Conservation (phyloP, 1,140 invertebrate species). For the Bombus sylvicola region DNA sequence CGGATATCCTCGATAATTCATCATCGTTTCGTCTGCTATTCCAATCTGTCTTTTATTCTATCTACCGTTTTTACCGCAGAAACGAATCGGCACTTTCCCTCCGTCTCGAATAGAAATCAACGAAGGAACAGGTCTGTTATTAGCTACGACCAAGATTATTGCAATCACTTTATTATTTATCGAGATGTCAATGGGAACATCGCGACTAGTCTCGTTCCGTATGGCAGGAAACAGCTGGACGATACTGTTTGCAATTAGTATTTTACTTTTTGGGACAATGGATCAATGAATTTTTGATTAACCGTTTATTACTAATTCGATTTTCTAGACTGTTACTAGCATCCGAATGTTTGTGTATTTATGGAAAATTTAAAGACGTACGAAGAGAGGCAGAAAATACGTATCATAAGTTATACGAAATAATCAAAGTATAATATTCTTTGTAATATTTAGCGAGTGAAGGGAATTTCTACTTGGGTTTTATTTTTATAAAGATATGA, state of each 20-base stretch:
- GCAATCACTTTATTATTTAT: constrained; percentile 1
- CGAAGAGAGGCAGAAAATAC: neutral
- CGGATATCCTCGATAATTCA: constrained; percentile 48
- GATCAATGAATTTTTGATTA: neutral
- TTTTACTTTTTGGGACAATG: neutral
- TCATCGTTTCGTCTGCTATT: constrained; percentile 2
- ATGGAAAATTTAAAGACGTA: neutral
- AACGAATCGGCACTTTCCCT: neutral
- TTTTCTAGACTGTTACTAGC: neutral
- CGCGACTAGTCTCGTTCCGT: neutral
- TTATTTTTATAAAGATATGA: too few species aligned
- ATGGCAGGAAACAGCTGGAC: neutral
- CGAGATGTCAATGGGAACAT: neutral
- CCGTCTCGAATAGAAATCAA: neutral
- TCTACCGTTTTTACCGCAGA: neutral
- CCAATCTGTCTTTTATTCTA: neutral
- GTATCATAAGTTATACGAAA: neutral
- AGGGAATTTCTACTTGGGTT: neutral
- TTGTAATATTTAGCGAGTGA: neutral
- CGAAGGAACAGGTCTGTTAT: neutral
- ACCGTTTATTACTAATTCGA: neutral
- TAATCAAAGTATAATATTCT: neutral
- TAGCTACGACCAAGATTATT: neutral
- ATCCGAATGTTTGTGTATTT: neutral
- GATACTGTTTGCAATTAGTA: neutral